Evolutionary conservation across 2,888 invertebrate species (phyloP).

Genomic region (Euclidia mi): DNA sequence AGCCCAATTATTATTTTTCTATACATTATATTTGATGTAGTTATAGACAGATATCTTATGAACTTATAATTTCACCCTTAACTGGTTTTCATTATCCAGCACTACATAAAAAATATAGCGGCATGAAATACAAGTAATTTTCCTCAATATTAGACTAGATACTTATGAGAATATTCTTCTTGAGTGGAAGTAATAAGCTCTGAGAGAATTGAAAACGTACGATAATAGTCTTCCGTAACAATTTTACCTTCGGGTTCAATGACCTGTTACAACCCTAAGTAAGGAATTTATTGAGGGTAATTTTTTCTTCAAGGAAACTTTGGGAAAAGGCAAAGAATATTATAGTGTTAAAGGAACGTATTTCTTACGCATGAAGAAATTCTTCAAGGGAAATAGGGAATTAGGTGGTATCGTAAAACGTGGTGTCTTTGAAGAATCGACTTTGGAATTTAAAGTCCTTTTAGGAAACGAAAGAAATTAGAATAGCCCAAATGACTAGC

Average conservation of each 20-base stretch:
- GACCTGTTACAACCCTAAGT: constrained; percentile 8
- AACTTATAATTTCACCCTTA: no score
- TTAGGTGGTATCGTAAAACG: neutral
- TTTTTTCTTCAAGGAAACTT: constrained; percentile 4
- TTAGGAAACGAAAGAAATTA: no score
- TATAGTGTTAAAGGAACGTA: neutral
- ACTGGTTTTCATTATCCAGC: no score
- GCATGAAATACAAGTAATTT: neutral
- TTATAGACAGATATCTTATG: no score
- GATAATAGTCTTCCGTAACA: constrained; percentile 7
- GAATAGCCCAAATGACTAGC: no score
- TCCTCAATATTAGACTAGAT: neutral
- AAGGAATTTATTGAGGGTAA: constrained; percentile 8
- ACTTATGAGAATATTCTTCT: constrained; percentile 1
- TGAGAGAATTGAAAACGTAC: constrained; percentile 10
- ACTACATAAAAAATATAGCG: neutral
- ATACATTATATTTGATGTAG: no score
- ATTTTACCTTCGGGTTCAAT: constrained; percentile 6
- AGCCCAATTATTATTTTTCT: no score
- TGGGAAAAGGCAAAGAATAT: neutral
- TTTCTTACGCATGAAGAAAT: neutral
- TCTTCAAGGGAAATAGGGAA: neutral
- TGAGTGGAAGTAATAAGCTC: constrained; percentile 11
- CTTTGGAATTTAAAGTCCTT: no score
- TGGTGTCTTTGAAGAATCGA: no score